Evolutionary conservation across 2,888 invertebrate species (phyloP).

Genomic region (Pyrrhia umbra): DNA sequence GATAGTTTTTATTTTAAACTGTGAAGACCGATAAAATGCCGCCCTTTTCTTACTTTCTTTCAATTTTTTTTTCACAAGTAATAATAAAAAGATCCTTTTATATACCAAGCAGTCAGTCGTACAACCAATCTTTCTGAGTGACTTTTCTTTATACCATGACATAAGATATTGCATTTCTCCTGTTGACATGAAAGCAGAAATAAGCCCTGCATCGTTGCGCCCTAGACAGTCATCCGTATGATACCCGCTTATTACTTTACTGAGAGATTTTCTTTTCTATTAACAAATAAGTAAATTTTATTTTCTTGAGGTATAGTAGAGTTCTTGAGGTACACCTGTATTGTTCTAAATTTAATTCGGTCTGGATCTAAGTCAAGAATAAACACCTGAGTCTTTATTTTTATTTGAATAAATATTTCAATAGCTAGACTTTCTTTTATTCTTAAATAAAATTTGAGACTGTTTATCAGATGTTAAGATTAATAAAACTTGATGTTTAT

Average conservation of each 20-base stretch:
- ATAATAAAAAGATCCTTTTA: too few relatives aligned
- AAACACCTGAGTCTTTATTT: not conserved
- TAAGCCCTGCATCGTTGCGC: not conserved
- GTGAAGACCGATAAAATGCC: too few relatives aligned
- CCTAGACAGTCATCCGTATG: not conserved
- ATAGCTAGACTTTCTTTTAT: not conserved
- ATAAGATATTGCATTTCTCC: not conserved
- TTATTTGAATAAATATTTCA: slow-evolving; percentile 11
- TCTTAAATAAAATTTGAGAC: not conserved
- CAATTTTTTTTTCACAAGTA: too few relatives aligned
- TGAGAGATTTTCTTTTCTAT: not conserved
- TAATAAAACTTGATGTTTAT: not conserved
- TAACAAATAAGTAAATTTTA: too few relatives aligned
- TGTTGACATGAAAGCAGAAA: not conserved
- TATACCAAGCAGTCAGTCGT: too few relatives aligned
- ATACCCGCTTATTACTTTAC: slow-evolving; percentile 1
- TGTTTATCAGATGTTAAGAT: not conserved
- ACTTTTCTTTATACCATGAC: not conserved
- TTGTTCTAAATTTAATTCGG: not conserved
- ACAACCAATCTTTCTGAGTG: not conserved
- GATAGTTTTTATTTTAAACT: too few relatives aligned
- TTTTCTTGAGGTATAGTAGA: too few relatives aligned
- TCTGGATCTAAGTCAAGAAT: not conserved
- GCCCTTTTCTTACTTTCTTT: too few relatives aligned
- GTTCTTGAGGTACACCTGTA: not conserved